Evolutionary conservation across 2,797 vertebrate species (phyloP).

Genomic region (Typhlichthys eigenmanni): DNA sequence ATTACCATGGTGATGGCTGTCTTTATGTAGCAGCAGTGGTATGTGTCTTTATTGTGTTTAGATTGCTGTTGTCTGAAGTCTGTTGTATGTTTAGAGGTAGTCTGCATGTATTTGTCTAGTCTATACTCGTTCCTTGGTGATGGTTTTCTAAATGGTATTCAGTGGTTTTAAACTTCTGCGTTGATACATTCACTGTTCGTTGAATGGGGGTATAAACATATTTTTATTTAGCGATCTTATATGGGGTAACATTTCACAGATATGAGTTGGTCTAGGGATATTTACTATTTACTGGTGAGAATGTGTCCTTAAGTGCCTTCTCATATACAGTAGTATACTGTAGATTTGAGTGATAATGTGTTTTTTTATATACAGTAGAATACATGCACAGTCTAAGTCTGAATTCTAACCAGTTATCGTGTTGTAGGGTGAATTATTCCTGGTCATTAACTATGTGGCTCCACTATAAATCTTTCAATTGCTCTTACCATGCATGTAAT

Average conservation of each 20-base stretch:
- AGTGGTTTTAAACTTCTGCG: not conserved
- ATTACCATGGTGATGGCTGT: constrained; percentile 40
- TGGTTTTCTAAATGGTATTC: constrained; percentile 22
- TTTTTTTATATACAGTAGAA: not conserved
- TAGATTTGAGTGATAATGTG: not conserved
- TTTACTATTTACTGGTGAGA: constrained; percentile 14
- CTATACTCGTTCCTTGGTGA: constrained; percentile 47
- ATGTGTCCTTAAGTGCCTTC: not conserved
- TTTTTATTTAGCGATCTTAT: not conserved
- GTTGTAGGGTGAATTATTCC: constrained; percentile 33
- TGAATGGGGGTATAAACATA: not conserved
- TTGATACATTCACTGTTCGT: too few relatives aligned
- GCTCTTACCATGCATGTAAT: constrained; percentile 38
- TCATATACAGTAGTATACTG: constrained; percentile 21
- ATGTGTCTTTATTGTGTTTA: constrained; percentile 53
- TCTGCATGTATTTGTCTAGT: constrained; percentile 61
- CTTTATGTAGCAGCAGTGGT: constrained; percentile 50
- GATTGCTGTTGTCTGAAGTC: constrained; percentile 26
- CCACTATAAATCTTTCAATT: constrained; percentile 56
- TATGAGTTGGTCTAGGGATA: constrained; percentile 2
- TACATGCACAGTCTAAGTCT: not conserved
- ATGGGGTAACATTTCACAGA: not conserved
- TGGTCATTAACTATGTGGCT: constrained; percentile 42
- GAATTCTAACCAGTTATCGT: constrained; percentile 7
- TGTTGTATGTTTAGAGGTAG: constrained; percentile 28